Conservation (phyloP, 64 coral and sea anemone species). For the Actinia equina region DNA sequence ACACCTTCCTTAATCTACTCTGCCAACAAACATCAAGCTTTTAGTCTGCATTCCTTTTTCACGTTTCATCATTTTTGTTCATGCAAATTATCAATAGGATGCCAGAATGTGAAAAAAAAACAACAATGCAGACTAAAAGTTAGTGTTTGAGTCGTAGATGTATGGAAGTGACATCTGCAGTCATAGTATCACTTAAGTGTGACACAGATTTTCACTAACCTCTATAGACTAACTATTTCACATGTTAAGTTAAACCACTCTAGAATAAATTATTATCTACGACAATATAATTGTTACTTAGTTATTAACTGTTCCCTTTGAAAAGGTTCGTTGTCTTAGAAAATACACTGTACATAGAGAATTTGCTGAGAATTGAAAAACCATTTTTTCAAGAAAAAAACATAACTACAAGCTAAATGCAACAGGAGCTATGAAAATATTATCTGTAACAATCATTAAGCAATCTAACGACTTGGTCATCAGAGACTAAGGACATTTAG, state of each 20-base stretch:
- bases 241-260: not conserved
- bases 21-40: too few species aligned
- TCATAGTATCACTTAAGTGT: too few species aligned
- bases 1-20: too few species aligned
- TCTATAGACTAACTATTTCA: too few species aligned
- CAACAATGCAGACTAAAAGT: too few species aligned
- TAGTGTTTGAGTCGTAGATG: too few species aligned
- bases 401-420: not conserved
- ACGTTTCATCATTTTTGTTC: too few species aligned
- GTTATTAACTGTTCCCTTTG: not conserved
- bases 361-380: not conserved
- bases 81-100: too few species aligned
- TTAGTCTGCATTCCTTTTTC: too few species aligned
- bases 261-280: not conserved
- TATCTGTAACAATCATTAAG: constrained; percentile 4
- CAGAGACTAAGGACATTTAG: not conserved
- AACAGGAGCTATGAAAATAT: not conserved
- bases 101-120: too few species aligned
- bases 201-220: too few species aligned
- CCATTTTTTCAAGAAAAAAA: not conserved
- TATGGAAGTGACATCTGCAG: too few species aligned
- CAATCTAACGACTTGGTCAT: not conserved
- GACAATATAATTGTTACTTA: not conserved
- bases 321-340: not conserved
- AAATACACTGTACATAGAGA: constrained; percentile 9